A percentile compares a stretch with the other conserved stretches of the same genome.
phyloP scores from a whole-genome alignment of 2,113 vertebrate species.

The Rallus limicola region DNA sequence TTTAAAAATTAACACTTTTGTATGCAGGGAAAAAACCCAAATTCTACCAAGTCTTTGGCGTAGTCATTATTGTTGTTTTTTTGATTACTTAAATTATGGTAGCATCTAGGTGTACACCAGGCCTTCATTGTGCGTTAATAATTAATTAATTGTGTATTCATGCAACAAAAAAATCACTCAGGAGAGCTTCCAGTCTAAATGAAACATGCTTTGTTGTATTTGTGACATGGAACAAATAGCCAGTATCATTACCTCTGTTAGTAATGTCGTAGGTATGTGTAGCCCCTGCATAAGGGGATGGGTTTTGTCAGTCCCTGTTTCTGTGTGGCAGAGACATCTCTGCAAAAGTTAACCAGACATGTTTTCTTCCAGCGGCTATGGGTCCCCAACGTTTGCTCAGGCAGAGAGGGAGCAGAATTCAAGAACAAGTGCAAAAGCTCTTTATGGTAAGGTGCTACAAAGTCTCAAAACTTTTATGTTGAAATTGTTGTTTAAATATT shows the following conservation, averaged over 20 bases:
- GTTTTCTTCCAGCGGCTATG: slow-evolving; percentile 77
- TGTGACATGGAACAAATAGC: not conserved
- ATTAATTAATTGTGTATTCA: not conserved
- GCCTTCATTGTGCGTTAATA: not conserved
- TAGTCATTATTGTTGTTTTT: not conserved
- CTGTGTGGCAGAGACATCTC: not conserved
- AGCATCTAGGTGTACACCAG: not conserved
- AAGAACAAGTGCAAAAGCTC: slow-evolving; percentile 79
- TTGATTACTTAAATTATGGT: not conserved
- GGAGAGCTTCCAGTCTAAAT: not conserved
- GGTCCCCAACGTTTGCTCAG: slow-evolving; percentile 72
- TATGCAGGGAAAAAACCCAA: not conserved
- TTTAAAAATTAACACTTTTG: not conserved
- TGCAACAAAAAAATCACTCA: not conserved
- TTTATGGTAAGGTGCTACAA: slow-evolving; percentile 73
- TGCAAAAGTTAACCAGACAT: not conserved
- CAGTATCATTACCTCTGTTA: not conserved
- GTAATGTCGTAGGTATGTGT: not conserved
- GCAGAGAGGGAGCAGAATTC: slow-evolving; percentile 74
- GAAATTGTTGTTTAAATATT: not conserved
- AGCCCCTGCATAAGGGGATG: not conserved
- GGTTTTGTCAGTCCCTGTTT: not conserved
- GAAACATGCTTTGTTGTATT: not conserved
- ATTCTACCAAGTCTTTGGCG: not conserved
- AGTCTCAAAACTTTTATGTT: not conserved